A percentile compares a stretch with the other conserved stretches of the same genome.
These are phyloP conservation scores for Dryadula phaetusa DNA, from an alignment of 2,888 invertebrate genomes.

Conservation along the genomic window DNA sequence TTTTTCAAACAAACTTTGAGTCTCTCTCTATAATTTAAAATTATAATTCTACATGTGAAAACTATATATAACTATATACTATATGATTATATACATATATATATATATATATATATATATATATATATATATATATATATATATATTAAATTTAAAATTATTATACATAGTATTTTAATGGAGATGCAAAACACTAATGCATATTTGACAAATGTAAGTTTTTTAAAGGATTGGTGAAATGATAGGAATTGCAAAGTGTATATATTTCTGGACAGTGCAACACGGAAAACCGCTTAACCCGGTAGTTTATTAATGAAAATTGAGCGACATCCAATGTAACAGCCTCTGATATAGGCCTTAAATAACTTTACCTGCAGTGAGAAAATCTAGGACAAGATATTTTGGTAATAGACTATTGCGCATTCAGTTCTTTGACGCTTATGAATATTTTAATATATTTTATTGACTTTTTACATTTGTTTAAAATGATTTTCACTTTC, in stretches of 20 bases:
- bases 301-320: constrained; percentile 81
- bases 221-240: constrained; percentile 41
- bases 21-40: too few species aligned
- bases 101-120: background rate
- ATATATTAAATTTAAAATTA: background rate
- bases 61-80: too few species aligned
- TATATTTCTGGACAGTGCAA: constrained; percentile 69
- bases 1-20: background rate
- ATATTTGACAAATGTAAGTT: constrained; percentile 32
- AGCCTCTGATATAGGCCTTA: constrained; percentile 65
- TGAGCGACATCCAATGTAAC: constrained; percentile 77
- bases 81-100: too few species aligned
- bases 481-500: background rate
- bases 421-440: constrained; percentile 13
- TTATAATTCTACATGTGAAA: too few species aligned
- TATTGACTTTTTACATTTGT: background rate
- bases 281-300: constrained; percentile 82
- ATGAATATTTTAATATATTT: background rate
- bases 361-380: constrained; percentile 56
- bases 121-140: background rate
- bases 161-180: background rate
- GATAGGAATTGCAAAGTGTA: constrained; percentile 46
- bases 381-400: constrained; percentile 78
- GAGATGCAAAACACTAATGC: constrained; percentile 34
- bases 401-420: constrained; percentile 45